These are phyloP conservation scores for Cyaniris semiargus DNA, from an alignment of 2,888 invertebrate genomes.

Conservation along the genomic window DNA sequence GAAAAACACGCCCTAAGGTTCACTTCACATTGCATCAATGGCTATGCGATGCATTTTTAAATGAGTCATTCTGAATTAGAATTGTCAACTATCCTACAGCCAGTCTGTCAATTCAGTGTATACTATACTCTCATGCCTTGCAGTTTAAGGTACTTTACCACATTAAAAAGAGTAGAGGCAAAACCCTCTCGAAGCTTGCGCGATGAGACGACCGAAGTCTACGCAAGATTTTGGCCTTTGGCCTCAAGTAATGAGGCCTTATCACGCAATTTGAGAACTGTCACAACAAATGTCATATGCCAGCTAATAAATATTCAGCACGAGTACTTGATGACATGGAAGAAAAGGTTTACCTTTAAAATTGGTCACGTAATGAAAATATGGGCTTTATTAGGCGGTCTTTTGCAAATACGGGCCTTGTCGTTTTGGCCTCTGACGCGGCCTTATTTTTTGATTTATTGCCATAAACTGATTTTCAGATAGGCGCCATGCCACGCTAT, in stretches of 20 bases:
- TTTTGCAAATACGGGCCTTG: not conserved
- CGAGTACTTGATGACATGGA: slow-evolving; percentile 66
- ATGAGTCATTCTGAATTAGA: not conserved
- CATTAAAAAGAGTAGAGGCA: not conserved
- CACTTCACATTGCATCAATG: not conserved
- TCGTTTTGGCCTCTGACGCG: slow-evolving; percentile 4
- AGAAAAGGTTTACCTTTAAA: slow-evolving; percentile 53
- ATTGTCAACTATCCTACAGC: too few relatives aligned
- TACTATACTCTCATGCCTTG: not conserved
- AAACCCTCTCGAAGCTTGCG: not conserved
- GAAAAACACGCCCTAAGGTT: not conserved
- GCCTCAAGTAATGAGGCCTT: not conserved
- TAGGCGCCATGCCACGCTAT: not conserved
- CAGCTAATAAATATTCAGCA: slow-evolving; percentile 68
- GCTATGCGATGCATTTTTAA: not conserved
- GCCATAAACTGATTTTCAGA: slow-evolving; percentile 21
- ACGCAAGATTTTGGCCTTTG: not conserved
- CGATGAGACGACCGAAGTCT: not conserved
- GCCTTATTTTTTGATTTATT: slow-evolving; percentile 15
- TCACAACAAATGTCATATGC: slow-evolving; percentile 32
- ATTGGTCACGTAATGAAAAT: slow-evolving; percentile 56
- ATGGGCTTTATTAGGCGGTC: slow-evolving; percentile 14
- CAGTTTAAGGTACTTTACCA: too few relatives aligned
- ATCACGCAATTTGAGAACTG: not conserved
- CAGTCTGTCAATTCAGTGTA: not conserved